Conservation (phyloP, 2,797 vertebrate species). For the Phoebastria nigripes region DNA sequence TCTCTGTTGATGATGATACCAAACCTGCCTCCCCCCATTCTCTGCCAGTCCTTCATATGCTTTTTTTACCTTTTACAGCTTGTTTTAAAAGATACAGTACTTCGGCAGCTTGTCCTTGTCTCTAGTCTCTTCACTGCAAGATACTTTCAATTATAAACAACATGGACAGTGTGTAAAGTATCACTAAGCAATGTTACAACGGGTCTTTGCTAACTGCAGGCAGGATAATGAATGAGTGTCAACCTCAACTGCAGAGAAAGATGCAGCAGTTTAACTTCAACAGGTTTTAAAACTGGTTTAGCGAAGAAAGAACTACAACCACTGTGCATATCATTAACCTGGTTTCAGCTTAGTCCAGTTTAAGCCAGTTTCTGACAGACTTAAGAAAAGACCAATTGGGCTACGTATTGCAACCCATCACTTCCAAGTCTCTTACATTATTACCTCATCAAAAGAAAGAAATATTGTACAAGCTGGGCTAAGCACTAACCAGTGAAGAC, state of each 20-base stretch:
- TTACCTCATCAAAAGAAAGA: neutral
- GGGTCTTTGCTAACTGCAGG: neutral
- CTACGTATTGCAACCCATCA: neutral
- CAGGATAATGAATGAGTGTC: neutral
- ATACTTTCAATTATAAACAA: neutral
- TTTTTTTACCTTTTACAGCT: neutral
- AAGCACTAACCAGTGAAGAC: neutral
- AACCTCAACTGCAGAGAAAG: neutral
- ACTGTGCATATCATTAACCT: neutral
- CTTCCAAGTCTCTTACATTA: neutral
- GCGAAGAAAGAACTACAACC: neutral
- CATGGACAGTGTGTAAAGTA: neutral
- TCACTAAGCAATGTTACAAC: neutral
- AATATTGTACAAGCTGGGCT: neutral
- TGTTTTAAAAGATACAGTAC: neutral
- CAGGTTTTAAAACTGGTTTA: neutral
- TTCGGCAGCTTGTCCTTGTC: neutral
- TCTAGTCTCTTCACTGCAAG: neutral
- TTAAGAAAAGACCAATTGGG: neutral
- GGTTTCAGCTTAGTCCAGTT: neutral
- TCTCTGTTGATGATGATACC: neutral
- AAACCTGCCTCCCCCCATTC: neutral
- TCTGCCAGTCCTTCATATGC: neutral
- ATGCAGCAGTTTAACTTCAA: neutral
- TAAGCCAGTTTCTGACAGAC: neutral